Conservation (phyloP, 2,797 vertebrate genomes). For the Cephalopachus bancanus region DNA sequence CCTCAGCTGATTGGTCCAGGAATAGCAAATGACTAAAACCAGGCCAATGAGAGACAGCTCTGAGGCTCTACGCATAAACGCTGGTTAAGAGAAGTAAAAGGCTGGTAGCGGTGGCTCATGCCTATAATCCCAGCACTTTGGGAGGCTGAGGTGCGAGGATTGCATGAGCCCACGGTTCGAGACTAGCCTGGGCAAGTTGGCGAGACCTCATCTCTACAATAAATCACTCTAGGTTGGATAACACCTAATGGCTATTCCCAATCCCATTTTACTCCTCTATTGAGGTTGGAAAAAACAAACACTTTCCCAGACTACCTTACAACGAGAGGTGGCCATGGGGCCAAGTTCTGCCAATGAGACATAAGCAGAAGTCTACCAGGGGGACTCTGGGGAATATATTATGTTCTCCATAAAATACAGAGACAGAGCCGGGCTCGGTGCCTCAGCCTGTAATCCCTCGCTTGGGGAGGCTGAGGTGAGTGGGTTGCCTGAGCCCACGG, state of each 20-base stretch:
- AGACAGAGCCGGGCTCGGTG: too few relatives aligned
- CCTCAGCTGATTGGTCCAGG: background rate
- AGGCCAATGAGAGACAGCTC: background rate
- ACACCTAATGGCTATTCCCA: background rate
- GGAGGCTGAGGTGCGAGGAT: too few relatives aligned
- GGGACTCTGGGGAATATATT: background rate
- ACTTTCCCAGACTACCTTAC: background rate
- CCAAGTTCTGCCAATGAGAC: background rate
- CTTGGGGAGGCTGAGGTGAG: too few relatives aligned
- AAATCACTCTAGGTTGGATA: background rate
- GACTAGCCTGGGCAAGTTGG: too few relatives aligned
- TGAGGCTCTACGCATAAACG: background rate
- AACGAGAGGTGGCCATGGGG: background rate
- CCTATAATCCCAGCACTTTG: too few relatives aligned
- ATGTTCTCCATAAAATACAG: slow-evolving; percentile 8
- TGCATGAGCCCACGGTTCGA: too few relatives aligned
- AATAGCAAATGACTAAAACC: background rate
- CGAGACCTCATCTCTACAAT: too few relatives aligned
- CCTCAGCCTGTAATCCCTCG: too few relatives aligned
- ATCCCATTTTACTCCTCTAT: background rate
- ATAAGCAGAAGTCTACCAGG: background rate
- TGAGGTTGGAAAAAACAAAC: background rate
- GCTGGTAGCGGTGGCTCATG: too few relatives aligned
- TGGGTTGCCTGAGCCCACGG: too few relatives aligned
- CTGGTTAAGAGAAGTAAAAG: background rate